Evolutionary conservation across 2,113 vertebrate species (phyloP).

Genomic region (Trichomycterus rosablanca): DNA sequence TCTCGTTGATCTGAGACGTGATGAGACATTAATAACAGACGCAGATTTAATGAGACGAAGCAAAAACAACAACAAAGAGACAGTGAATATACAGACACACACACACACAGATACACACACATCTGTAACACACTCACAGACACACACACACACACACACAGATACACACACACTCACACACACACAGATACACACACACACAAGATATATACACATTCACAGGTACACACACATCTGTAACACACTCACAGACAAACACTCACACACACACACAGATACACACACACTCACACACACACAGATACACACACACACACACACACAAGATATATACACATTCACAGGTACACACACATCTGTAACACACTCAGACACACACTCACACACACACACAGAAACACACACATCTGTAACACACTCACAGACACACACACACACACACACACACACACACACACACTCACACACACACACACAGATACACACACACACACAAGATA

Average conservation of each 20-base stretch:
- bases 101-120: constrained; percentile 11
- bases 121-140: constrained; percentile 1
- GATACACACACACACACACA: not conserved
- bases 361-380: not conserved
- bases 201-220: not conserved
- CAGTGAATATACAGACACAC: constrained; percentile 16
- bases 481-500: constrained; percentile 21
- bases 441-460: not conserved
- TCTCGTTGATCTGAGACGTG: constrained; percentile 93
- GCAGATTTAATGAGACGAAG: constrained; percentile 29
- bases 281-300: not conserved
- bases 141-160: constrained; percentile 2
- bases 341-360: not conserved
- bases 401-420: constrained; percentile 11
- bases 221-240: too few relatives aligned
- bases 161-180: not conserved
- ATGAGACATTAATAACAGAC: constrained; percentile 44
- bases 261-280: not conserved
- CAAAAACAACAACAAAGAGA: constrained; percentile 35
- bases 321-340: not conserved
- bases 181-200: not conserved
- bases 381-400: not conserved
- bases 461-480: not conserved
- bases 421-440: constrained; percentile 12
- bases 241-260: not conserved